A percentile compares a stretch with the other conserved stretches of the same genome.
These are phyloP conservation scores for Oncorhynchus nerka DNA, from an alignment of 2,113 vertebrate species.

Conservation along the genomic window DNA sequence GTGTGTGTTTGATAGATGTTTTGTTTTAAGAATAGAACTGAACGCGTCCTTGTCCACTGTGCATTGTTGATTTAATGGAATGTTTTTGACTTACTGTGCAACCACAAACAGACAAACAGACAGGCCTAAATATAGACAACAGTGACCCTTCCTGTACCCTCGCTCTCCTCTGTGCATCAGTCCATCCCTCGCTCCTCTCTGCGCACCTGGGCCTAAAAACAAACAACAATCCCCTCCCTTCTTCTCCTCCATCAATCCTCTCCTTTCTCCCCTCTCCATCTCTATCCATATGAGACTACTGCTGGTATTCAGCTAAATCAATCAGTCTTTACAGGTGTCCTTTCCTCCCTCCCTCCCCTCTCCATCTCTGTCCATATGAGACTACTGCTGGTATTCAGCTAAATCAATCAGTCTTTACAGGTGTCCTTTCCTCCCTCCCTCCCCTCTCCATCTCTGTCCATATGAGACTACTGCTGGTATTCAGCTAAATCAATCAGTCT, in stretches of 20 bases:
- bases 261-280: slow-evolving; percentile 1
- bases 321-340: too few species aligned
- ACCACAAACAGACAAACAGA: background rate
- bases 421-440: background rate
- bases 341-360: too few species aligned
- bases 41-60: background rate
- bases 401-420: slow-evolving; percentile 20
- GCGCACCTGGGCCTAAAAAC: background rate
- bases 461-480: slow-evolving; percentile 18
- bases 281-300: too few species aligned
- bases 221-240: background rate
- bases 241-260: background rate
- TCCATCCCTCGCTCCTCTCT: background rate
- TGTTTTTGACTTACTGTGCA: background rate
- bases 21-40: background rate
- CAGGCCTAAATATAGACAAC: background rate
- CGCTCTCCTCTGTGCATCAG: background rate
- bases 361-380: slow-evolving; percentile 2
- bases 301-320: too few species aligned
- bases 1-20: too few species aligned
- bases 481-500: slow-evolving; percentile 31
- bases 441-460: background rate
- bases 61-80: background rate
- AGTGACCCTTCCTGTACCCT: background rate
- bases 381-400: slow-evolving; percentile 25